Evolutionary conservation across 2,797 vertebrate species (phyloP).

Genomic region (Gila robusta): DNA sequence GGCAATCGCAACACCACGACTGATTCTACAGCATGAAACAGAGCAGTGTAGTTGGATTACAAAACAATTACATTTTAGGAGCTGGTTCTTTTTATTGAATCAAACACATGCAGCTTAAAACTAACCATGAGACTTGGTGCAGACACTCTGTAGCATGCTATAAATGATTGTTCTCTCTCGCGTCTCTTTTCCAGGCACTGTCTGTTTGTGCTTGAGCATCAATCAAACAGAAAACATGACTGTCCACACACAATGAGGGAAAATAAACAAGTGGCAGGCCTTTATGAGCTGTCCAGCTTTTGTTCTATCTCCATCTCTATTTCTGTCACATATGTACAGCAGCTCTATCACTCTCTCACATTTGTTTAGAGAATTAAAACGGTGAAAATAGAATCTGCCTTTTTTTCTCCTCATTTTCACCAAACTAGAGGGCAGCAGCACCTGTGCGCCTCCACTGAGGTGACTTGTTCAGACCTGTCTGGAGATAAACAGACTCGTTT

Average conservation of each 20-base stretch:
- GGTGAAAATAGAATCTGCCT: neutral
- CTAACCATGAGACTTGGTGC: neutral
- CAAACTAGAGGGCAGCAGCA: conserved; percentile 49
- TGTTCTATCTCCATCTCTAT: conserved; percentile 12
- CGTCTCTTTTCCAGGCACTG: neutral
- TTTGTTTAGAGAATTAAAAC: neutral
- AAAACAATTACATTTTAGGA: neutral
- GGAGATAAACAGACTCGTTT: conserved; percentile 31
- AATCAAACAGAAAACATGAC: neutral
- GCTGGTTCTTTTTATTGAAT: neutral
- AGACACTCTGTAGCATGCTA: neutral
- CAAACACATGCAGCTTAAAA: neutral
- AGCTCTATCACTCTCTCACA: neutral
- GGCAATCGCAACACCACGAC: neutral
- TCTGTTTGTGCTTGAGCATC: conserved; percentile 13
- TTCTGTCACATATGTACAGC: conserved; percentile 1
- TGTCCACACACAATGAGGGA: conserved; percentile 1
- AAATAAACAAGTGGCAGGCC: conserved; percentile 4
- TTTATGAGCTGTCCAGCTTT: conserved; percentile 34
- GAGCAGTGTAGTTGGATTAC: neutral
- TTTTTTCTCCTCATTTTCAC: neutral
- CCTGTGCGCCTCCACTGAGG: neutral
- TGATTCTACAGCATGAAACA: neutral
- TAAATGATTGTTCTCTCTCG: neutral
- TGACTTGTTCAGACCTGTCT: conserved; percentile 28